Percentiles rank a stretch among this genome's conserved stretches.
These are phyloP conservation scores for Cuculus canorus DNA, from an alignment of 2,797 vertebrate genomes.

Conservation along the genomic window DNA sequence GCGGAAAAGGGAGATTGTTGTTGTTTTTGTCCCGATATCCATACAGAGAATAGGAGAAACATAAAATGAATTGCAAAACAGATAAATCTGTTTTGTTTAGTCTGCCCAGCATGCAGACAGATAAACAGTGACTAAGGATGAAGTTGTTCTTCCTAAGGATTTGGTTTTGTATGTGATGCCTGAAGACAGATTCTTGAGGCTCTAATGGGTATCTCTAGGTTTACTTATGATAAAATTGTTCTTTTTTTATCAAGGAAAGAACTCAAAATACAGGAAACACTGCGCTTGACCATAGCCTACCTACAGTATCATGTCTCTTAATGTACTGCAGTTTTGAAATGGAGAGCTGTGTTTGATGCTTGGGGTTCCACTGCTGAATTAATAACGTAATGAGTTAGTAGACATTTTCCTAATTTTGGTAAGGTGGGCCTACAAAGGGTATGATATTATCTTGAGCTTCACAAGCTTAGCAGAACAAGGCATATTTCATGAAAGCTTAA, in stretches of 20 bases:
- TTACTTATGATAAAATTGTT: not conserved
- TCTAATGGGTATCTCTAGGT: not conserved
- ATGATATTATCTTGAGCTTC: not conserved
- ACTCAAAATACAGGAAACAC: rapidly evolving
- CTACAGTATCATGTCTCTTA: rapidly evolving
- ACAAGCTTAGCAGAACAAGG: not conserved
- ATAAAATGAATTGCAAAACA: not conserved
- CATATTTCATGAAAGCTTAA: not conserved
- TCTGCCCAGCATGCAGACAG: not conserved
- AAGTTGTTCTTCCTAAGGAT: not conserved
- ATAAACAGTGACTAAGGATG: not conserved
- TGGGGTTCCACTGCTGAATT: not conserved
- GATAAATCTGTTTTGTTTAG: not conserved
- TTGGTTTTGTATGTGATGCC: not conserved
- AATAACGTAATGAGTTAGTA: not conserved
- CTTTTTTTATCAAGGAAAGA: not conserved
- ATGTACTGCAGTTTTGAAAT: not conserved
- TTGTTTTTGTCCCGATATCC: not conserved
- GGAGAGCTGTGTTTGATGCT: not conserved
- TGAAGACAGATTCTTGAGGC: not conserved
- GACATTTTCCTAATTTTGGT: not conserved
- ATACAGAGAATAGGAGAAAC: not conserved
- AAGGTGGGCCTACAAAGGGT: not conserved
- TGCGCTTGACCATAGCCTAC: not conserved
- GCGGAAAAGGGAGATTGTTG: not conserved